These are phyloP conservation scores for Danaus plexippus DNA, from an alignment of 1,140 invertebrate genomes.

Conservation along the genomic window DNA sequence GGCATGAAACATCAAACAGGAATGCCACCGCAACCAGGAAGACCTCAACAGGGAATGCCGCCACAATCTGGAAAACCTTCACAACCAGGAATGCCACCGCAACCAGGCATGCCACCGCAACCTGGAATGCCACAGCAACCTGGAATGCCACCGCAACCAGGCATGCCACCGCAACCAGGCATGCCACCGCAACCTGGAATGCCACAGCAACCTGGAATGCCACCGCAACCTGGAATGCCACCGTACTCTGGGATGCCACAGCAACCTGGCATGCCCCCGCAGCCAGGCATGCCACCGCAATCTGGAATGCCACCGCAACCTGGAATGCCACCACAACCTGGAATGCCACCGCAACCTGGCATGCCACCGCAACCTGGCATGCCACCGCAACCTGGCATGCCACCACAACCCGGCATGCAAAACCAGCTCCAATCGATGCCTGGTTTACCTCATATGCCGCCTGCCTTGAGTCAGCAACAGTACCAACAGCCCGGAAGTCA, in stretches of 20 bases:
- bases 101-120: conserved; percentile 45
- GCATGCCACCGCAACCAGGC: conserved; percentile 20
- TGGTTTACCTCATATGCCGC: conserved; percentile 51
- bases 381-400: conserved; percentile 22
- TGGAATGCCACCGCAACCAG: conserved; percentile 18
- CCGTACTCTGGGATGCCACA: conserved; percentile 28
- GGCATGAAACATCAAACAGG: conserved; percentile 29
- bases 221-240: conserved; percentile 26
- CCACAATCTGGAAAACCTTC: conserved; percentile 29
- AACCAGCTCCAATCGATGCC: conserved; percentile 34
- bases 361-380: conserved; percentile 21
- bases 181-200: conserved; percentile 21
- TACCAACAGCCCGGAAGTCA: conserved; percentile 21
- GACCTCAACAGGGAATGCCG: conserved; percentile 18
- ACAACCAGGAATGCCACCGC: conserved; percentile 32
- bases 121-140: conserved; percentile 31
- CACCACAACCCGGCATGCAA: conserved; percentile 21
- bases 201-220: conserved; percentile 26
- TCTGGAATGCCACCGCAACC: conserved; percentile 13
- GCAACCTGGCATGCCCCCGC: conserved; percentile 25
- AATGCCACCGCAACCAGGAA: conserved; percentile 27
- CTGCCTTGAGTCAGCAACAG: conserved; percentile 42
- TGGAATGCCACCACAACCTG: conserved; percentile 21
- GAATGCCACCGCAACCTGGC: conserved; percentile 16
- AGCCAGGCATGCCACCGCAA: conserved; percentile 25